phyloP scores from a whole-genome alignment of 1,140 invertebrate species.

The Drosophila lowei region DNA sequence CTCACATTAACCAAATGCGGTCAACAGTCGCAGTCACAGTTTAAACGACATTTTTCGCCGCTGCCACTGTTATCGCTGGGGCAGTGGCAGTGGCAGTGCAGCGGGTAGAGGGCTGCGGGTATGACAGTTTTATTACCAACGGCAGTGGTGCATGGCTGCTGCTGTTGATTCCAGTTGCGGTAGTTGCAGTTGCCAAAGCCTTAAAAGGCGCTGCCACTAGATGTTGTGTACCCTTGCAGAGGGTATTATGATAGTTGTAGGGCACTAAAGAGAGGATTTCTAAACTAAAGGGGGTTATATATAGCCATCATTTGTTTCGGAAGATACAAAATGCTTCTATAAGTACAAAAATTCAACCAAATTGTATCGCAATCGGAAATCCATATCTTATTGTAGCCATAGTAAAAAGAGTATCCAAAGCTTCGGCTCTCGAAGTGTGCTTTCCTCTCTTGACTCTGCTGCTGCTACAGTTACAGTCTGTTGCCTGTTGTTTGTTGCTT shows the following conservation, averaged over 20 bases:
- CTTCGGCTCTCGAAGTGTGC: conserved; percentile 2
- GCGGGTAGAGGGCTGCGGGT: conserved; percentile 6
- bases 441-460: conserved; percentile 25
- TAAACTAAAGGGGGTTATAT: too few species aligned
- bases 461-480: conserved; percentile 21
- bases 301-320: too few species aligned
- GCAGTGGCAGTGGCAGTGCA: conserved; percentile 15
- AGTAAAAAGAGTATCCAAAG: too few species aligned
- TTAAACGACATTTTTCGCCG: conserved; percentile 77
- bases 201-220: conserved; percentile 68
- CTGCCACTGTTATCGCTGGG: conserved; percentile 63
- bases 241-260: too few species aligned
- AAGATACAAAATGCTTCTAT: too few species aligned
- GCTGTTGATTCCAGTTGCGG: conserved; percentile 40
- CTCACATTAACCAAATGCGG: conserved; percentile 77
- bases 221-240: conserved; percentile 33
- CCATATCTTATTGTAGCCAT: too few species aligned
- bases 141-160: conserved; percentile 12
- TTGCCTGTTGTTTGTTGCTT: conserved; percentile 39
- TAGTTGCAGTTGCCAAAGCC: conserved; percentile 57
- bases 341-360: too few species aligned
- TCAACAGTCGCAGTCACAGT: conserved; percentile 71
- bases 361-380: too few species aligned
- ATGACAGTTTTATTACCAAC: conserved; percentile 80
- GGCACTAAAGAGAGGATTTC: too few species aligned